Base-by-base conservation (phyloP, 1,140 invertebrate genomes). In the Aphelinus atriplicis region DNA sequence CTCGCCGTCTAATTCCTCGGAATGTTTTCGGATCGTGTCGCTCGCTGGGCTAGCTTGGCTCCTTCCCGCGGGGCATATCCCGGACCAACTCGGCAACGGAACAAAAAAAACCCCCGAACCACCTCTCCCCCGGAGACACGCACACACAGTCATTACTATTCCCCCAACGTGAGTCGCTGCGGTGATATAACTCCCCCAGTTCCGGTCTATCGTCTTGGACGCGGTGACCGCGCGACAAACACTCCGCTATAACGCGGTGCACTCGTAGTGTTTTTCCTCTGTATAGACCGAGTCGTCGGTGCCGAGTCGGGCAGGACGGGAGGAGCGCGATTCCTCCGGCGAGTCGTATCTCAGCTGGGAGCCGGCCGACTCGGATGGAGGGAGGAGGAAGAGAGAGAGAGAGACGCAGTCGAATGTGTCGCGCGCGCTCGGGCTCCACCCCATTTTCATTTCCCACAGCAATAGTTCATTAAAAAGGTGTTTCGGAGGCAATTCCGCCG, bases 401-500 rank as follows among this genome's bases (percentile, higher is more conserved):
- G 57, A 75, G 56, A 73, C 65, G 56, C 4, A 69, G 73, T 75
- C 66, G 57, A 4, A 75, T 56, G 73, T 75, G 26, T 26, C 26
- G 26, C 67, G 60, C 10, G 60, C 7, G 9, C 63, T 58, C n/a
- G 2, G 66, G 80, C n/a, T 83, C 80, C 88, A 86, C 87, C 86
- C 89, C 87, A 84, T 88, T 90, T 90, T 90, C 90, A 90, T 90
- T 91, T 90, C 88, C 89, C 88, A 86, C 84, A 87, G 87, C 90
- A 90, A 91, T 91, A 91, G 90, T 91, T 91, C 91, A 91, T 91
- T 91, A 91, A 91, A 91, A 90, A 91, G 90, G 90, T 91, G 90
- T 91, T 91, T 91, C 89, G 86, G 86, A 88, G 89, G 90, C 90
- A 90, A 90, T 91, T 91, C 89, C 86, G 88, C 88, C 88, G 89